Evolutionary conservation across 2,113 vertebrate species (phyloP).

Genomic region (Nycticorax nycticorax): DNA sequence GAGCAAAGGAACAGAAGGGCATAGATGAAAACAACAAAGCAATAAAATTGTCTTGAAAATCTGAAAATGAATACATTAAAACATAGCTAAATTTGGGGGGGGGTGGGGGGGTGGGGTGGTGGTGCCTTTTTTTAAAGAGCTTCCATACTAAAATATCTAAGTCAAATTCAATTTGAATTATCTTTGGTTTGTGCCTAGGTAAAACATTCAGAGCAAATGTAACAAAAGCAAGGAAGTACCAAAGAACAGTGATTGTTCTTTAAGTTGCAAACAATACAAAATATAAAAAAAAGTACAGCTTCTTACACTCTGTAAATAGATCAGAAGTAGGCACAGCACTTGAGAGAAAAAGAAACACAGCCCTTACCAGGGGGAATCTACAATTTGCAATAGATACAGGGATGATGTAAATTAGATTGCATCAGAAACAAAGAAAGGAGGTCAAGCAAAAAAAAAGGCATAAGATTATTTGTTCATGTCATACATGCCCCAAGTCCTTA

Average conservation of each 20-base stretch:
- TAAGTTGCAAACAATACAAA: not conserved
- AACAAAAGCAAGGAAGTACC: not conserved
- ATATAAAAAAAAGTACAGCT: not conserved
- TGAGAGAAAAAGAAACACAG: not conserved
- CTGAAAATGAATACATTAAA: not conserved
- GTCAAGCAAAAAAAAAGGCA: not conserved
- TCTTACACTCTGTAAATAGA: not conserved
- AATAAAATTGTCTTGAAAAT: not conserved
- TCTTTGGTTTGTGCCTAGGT: not conserved
- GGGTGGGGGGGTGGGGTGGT: no score
- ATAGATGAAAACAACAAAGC: not conserved
- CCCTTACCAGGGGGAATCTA: not conserved
- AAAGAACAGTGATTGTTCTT: not conserved
- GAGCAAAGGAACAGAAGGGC: not conserved
- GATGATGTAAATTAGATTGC: not conserved
- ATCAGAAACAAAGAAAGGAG: not conserved
- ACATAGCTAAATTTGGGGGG: not conserved
- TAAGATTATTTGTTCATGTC: not conserved
- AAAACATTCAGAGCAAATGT: not conserved
- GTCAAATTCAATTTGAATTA: not conserved
- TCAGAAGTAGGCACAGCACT: not conserved
- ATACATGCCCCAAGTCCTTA: not conserved
- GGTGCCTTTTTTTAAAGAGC: not conserved
- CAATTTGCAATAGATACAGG: not conserved
- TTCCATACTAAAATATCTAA: not conserved